A percentile compares a stretch with the other conserved stretches of the same genome.
Conservation (phyloP, 2,113 vertebrate genomes). For the Chiloscyllium plagiosum region DNA sequence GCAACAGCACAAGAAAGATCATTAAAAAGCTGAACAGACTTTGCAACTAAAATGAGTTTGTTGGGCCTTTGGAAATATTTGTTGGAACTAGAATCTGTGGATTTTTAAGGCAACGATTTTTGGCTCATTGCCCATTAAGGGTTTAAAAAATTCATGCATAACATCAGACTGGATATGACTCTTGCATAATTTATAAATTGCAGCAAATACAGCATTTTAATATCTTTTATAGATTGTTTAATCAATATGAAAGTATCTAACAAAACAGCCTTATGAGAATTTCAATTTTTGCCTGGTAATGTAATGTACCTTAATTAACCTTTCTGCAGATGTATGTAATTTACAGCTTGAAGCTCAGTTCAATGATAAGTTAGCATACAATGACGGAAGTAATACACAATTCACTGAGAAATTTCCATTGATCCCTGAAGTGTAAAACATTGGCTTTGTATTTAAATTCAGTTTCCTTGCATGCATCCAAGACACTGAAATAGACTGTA, state of each 20-base stretch:
- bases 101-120: background rate
- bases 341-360: conserved; percentile 6
- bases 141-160: conserved; percentile 54
- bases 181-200: conserved; percentile 53
- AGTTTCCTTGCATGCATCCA: background rate
- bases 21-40: background rate
- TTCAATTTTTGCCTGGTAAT: conserved; percentile 36
- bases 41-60: background rate
- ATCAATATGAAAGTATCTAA: conserved; percentile 49
- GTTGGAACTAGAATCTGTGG: background rate
- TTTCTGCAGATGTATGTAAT: conserved; percentile 16
- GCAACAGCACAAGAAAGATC: background rate
- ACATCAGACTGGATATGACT: conserved; percentile 53
- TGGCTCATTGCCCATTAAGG: conserved; percentile 47
- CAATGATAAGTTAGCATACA: background rate
- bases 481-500: background rate
- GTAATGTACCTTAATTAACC: conserved; percentile 35
- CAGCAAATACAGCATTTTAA: conserved; percentile 53
- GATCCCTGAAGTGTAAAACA: conserved; percentile 18
- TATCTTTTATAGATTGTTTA: conserved; percentile 53
- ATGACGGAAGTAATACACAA: background rate
- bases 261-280: conserved; percentile 36
- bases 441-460: background rate
- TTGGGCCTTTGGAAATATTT: conserved; percentile 20
- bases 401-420: background rate